Conservation (phyloP, 2,888 invertebrate species). For the Mimas tiliae region DNA sequence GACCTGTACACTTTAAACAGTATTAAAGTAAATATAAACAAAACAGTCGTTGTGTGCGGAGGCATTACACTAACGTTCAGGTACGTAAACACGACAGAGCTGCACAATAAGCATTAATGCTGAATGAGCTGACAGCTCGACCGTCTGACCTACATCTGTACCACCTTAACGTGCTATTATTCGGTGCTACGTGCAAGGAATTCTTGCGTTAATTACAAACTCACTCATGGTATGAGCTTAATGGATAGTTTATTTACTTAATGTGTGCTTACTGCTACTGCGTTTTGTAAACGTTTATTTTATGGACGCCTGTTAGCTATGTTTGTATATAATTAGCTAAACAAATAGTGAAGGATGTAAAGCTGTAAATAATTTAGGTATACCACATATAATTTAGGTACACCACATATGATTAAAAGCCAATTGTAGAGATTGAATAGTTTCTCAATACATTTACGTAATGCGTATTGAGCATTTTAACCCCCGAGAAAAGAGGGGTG, state of each 20-base stretch:
- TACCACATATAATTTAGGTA: background rate
- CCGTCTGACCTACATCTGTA: constrained; percentile 47
- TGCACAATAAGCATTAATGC: constrained; percentile 51
- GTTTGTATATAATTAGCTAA: background rate
- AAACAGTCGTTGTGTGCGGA: background rate
- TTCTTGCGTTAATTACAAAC: constrained; percentile 52
- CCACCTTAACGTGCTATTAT: constrained; percentile 36
- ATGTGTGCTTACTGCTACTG: background rate
- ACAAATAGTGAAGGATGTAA: background rate
- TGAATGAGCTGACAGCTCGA: constrained; percentile 43
- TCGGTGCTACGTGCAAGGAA: constrained; percentile 43
- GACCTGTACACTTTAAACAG: background rate
- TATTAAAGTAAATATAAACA: constrained; percentile 5
- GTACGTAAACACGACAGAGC: constrained; percentile 25
- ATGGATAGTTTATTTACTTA: constrained; percentile 23
- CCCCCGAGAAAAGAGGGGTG: too few species aligned
- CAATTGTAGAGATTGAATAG: background rate
- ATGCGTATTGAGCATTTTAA: too few species aligned
- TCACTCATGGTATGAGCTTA: constrained; percentile 29
- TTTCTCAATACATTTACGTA: too few species aligned
- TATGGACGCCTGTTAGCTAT: background rate
- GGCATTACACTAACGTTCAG: constrained; percentile 1
- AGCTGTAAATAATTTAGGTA: background rate
- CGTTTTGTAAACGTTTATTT: constrained; percentile 5
- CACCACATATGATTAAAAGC: background rate